phyloP scores from a whole-genome alignment of 2,797 vertebrate genomes.

The Chaunax sp. region DNA sequence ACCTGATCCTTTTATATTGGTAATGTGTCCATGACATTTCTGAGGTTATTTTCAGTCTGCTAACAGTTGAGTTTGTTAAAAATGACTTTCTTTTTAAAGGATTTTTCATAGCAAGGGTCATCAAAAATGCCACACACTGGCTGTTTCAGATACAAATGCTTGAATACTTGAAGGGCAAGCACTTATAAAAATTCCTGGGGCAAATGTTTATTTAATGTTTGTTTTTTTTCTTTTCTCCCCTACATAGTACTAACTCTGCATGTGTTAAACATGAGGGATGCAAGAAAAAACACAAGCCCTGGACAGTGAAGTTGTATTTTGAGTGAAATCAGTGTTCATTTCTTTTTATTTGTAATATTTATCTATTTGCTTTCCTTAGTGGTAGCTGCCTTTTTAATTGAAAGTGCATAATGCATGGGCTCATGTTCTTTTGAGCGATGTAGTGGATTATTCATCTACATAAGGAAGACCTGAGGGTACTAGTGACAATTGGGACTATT shows the following conservation, averaged over 20 bases:
- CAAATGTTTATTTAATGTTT: constrained; percentile 28
- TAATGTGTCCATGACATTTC: constrained; percentile 65
- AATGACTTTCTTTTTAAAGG: constrained; percentile 10
- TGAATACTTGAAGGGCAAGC: constrained; percentile 85
- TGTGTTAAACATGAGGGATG: constrained; percentile 75
- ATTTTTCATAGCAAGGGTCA: constrained; percentile 64
- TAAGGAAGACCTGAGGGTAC: constrained; percentile 57
- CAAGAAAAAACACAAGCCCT: constrained; percentile 48
- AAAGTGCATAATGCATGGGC: constrained; percentile 74
- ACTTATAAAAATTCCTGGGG: constrained; percentile 74
- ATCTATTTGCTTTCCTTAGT: constrained; percentile 68
- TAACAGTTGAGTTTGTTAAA: constrained; percentile 58
- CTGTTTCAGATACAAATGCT: constrained; percentile 61
- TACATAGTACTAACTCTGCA: constrained; percentile 76
- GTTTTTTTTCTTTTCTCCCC: constrained; percentile 28
- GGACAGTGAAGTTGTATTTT: constrained; percentile 45
- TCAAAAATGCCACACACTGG: constrained; percentile 69
- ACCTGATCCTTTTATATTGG: constrained; percentile 67
- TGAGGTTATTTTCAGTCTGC: constrained; percentile 52
- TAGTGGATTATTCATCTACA: constrained; percentile 49
- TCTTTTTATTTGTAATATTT: constrained; percentile 64
- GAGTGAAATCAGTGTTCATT: constrained; percentile 47
- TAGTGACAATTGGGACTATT: constrained; percentile 67
- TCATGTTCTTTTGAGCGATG: constrained; percentile 65
- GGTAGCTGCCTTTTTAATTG: constrained; percentile 80